These are phyloP conservation scores for Prosapia bicincta DNA, from an alignment of 2,888 invertebrate genomes.

Conservation along the genomic window DNA sequence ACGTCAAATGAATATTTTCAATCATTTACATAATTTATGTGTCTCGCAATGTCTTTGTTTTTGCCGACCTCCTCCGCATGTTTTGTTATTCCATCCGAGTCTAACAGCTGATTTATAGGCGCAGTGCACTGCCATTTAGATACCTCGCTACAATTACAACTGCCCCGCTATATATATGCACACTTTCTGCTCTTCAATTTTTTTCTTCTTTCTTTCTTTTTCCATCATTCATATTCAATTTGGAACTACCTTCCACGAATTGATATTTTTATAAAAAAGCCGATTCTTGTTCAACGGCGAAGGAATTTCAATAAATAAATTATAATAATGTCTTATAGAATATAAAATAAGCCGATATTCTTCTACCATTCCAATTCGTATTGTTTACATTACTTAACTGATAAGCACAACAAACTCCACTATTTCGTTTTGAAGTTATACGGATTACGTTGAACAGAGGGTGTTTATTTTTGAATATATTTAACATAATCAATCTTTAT, in stretches of 20 bases:
- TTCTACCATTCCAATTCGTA: too few relatives aligned
- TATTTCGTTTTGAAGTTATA: too few relatives aligned
- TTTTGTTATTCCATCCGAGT: background rate
- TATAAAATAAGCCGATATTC: background rate
- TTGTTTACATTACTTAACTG: too few relatives aligned
- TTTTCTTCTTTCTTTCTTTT: background rate
- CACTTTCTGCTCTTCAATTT: background rate
- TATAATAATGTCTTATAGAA: background rate
- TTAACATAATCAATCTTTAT: too few relatives aligned
- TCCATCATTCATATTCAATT: background rate
- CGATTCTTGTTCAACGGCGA: background rate
- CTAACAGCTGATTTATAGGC: background rate
- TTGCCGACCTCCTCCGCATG: background rate
- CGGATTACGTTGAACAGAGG: too few relatives aligned
- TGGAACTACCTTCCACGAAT: background rate
- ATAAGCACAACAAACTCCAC: too few relatives aligned
- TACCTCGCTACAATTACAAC: background rate
- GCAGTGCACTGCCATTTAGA: background rate
- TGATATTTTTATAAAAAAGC: background rate
- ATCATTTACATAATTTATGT: conserved; percentile 2
- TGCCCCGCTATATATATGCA: background rate
- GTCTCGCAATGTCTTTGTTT: background rate
- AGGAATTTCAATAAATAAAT: background rate
- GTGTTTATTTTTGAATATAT: too few relatives aligned
- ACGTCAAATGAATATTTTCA: background rate